Evolutionary conservation across 2,113 vertebrate species (phyloP).

Genomic region (Triplophysa dalaica): DNA sequence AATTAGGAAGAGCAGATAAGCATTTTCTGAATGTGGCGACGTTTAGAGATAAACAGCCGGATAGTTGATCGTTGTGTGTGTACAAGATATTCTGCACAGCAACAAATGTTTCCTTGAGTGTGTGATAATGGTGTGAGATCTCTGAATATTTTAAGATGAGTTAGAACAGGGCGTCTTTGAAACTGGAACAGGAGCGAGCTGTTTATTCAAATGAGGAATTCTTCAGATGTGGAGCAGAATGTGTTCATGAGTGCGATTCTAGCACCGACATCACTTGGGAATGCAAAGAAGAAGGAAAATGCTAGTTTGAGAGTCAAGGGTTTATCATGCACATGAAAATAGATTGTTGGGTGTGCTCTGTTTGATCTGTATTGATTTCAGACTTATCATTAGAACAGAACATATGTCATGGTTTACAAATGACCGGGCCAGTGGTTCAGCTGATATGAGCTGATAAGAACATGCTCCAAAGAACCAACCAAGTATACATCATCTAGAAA

Average conservation of each 20-base stretch:
- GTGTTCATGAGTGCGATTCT: neutral
- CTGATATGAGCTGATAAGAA: constrained; percentile 38
- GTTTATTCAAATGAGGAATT: neutral
- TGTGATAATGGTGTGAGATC: neutral
- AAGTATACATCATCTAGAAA: constrained; percentile 28
- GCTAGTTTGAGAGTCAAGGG: neutral
- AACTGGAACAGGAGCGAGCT: neutral
- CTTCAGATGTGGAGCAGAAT: neutral
- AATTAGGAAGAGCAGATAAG: constrained; percentile 8
- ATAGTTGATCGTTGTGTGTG: neutral
- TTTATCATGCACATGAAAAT: neutral
- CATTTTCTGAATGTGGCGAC: neutral
- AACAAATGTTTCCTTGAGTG: neutral
- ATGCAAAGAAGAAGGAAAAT: neutral
- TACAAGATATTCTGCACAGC: neutral
- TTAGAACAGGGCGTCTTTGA: constrained; percentile 1
- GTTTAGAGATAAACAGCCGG: constrained; percentile 10
- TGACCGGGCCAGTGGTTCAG: constrained; percentile 6
- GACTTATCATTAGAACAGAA: constrained; percentile 35
- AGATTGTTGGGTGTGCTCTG: neutral
- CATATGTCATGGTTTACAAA: constrained; percentile 45
- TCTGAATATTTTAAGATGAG: constrained; percentile 3
- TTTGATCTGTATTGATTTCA: constrained; percentile 40
- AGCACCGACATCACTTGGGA: constrained; percentile 1
- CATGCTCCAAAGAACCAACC: constrained; percentile 31